Percentiles rank a stretch among this genome's conserved stretches.
These are phyloP conservation scores for Amaurobius ferox DNA, from an alignment of 2,888 invertebrate genomes.

Conservation along the genomic window DNA sequence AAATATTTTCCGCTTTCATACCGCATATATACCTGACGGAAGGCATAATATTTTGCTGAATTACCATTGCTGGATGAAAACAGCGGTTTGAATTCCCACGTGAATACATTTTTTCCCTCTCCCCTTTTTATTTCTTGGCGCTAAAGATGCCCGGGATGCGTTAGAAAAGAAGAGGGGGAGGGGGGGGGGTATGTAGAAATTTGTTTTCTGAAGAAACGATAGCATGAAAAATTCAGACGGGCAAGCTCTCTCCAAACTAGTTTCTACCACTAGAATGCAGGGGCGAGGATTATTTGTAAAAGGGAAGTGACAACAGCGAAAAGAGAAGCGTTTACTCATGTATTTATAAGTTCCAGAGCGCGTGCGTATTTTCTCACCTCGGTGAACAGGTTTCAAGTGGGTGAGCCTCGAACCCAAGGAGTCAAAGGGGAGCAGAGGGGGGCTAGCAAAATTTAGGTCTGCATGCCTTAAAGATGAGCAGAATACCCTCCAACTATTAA, in stretches of 20 bases:
- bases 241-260: neutral
- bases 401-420: neutral
- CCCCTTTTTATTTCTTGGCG: slow-evolving; percentile 10
- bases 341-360: neutral
- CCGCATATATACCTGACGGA: slow-evolving; percentile 43
- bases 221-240: neutral
- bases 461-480: neutral
- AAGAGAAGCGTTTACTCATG: neutral
- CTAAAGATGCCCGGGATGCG: neutral
- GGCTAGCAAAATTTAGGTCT: neutral
- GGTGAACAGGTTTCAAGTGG: neutral
- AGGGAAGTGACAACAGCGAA: neutral
- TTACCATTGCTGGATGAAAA: slow-evolving; percentile 54
- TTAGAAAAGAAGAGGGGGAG: neutral
- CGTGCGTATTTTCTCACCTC: neutral
- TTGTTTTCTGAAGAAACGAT: neutral
- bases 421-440: neutral
- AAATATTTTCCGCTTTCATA: slow-evolving; percentile 42
- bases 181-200: neutral
- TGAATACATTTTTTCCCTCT: slow-evolving; percentile 35
- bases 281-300: neutral
- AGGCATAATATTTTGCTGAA: slow-evolving; percentile 60
- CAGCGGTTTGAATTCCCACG: slow-evolving; percentile 66
- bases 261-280: neutral
- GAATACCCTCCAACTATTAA: too few species aligned